Conservation (phyloP, 2,113 vertebrate species). For the Pelobates fuscus region DNA sequence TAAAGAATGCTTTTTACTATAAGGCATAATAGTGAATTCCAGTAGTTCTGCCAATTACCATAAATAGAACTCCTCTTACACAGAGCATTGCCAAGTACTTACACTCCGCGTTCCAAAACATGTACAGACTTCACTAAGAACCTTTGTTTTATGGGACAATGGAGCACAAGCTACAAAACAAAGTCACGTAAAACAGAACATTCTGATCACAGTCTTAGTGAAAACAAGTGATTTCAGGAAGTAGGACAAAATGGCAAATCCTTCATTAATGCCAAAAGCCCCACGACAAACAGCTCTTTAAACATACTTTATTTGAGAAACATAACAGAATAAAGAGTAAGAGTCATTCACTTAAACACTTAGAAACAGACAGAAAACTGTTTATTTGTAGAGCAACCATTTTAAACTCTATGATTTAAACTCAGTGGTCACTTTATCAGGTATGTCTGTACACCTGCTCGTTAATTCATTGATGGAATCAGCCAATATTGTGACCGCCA, state of each 20-base stretch:
- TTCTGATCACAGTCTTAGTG: neutral
- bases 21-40: slow-evolving; percentile 8
- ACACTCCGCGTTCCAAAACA: slow-evolving; percentile 12
- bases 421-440: no score
- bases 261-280: neutral
- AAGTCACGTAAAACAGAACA: neutral
- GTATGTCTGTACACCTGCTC: no score
- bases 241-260: neutral
- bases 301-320: neutral
- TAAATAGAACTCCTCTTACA: slow-evolving; percentile 30
- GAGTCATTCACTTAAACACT: neutral
- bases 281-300: neutral
- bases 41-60: slow-evolving; percentile 40
- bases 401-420: no score
- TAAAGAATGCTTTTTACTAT: slow-evolving; percentile 15
- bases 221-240: neutral
- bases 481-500: no score
- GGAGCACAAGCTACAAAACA: neutral
- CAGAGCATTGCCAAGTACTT: slow-evolving; percentile 21
- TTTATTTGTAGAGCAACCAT: no score
- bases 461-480: no score
- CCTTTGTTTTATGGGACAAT: slow-evolving; percentile 44
- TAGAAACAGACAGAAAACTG: no score
- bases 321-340: neutral
- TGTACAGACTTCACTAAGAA: slow-evolving; percentile 18